Evolutionary conservation across 53 echinoderm and acorn worm genomes (phyloP), one percentile per base, ranked within the genome.

Genomic region (Holothuria leucospilota): DNA sequence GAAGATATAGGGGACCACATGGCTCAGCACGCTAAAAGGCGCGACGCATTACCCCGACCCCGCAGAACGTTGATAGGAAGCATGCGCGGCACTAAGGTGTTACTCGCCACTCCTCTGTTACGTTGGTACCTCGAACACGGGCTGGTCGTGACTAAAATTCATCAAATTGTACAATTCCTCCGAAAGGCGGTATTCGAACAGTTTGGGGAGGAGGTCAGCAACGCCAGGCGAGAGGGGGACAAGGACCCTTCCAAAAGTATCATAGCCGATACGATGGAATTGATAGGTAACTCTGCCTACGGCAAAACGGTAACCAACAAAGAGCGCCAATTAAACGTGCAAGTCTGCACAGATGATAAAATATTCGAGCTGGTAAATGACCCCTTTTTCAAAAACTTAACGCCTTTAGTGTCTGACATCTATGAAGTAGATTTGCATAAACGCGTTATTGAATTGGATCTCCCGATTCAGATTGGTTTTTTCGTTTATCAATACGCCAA

Each of bases 201-300:
- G 24, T 91, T 84, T 75, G 91, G 46, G 0, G 46, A 46, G 91
- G 23, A 14, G 87, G n/a, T 91, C 8, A 82, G 82, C n/a, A 59
- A 91, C 34, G 87, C 91, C 16, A 68, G 87, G 15, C 71, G 91
- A 2, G 82, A 29, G 0, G 92, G 92, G 21, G 89, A 86, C 20
- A 26, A 29, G 9, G 92, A 87, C 49, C 42, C 67, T 0, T 15
- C 29, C 7, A 91, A 83, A 68, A 51, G 52, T 16, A 83, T 87
- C 49, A 83, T 88, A 1, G 86, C 92, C 9, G 90, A 92, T 28
- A 92, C 83, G 40, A 92, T 90, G 82, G 86, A 90, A 69, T 51
- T 91, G 39, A 84, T 91, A 4, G 88, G 92, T 5, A 91, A 87
- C 27, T 89, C 89, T 0, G 82, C 92, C 26, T 92, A 89, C n/a